Conservation (phyloP, 2,888 invertebrate species). For the Trissoscelio sp. region DNA sequence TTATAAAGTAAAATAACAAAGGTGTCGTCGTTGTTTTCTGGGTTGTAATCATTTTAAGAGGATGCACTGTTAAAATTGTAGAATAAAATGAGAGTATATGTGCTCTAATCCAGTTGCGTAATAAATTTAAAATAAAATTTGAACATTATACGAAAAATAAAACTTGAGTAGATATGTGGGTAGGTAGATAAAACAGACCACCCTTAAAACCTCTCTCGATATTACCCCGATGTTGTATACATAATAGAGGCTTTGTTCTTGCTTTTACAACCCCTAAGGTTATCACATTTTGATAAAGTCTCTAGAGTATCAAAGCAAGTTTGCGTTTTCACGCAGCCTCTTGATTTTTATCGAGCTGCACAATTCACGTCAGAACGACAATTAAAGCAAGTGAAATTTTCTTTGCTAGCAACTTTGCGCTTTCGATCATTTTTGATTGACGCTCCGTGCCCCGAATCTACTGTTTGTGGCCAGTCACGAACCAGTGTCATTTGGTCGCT, state of each 20-base stretch:
- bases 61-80: too few species aligned
- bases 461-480: constrained; percentile 70
- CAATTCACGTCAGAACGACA: neutral
- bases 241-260: constrained; percentile 59
- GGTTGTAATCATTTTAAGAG: too few species aligned
- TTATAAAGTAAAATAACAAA: too few species aligned
- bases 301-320: constrained; percentile 75
- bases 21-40: too few species aligned
- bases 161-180: constrained; percentile 42
- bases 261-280: constrained; percentile 65
- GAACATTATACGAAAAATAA: too few species aligned
- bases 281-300: constrained; percentile 73
- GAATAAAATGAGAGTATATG: too few species aligned
- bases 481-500: constrained; percentile 72
- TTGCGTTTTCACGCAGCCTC: constrained; percentile 75
- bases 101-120: too few species aligned
- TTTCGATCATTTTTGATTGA: constrained; percentile 39
- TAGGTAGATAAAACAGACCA: constrained; percentile 39
- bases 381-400: constrained; percentile 1
- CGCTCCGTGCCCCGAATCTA: neutral
- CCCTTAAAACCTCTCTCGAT: constrained; percentile 42
- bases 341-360: neutral
- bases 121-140: too few species aligned
- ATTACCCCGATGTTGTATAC: constrained; percentile 37
- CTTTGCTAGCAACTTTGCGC: constrained; percentile 20